Percentiles rank a stretch among this genome's conserved stretches.
Evolutionary conservation across 2,797 vertebrate genomes (phyloP).

Genomic region (Danionella dracula): DNA sequence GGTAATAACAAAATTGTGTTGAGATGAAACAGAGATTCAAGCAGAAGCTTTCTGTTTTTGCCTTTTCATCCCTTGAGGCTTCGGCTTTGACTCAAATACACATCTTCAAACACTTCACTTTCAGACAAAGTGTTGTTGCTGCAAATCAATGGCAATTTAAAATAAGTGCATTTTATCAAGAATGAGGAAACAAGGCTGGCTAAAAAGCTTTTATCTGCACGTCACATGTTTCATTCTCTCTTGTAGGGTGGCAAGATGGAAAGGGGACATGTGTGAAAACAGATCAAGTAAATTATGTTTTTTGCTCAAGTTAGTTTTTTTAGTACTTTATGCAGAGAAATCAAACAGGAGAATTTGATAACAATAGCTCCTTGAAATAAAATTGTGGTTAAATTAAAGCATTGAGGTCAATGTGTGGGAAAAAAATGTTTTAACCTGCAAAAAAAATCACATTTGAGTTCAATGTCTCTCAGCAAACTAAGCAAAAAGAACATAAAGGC

Average conservation of each 20-base stretch:
- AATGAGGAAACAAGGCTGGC: constrained; percentile 10
- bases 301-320: too few relatives aligned
- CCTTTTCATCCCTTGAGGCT: not conserved
- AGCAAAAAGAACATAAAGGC: too few relatives aligned
- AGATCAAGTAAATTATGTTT: not conserved
- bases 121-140: not conserved
- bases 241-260: not conserved
- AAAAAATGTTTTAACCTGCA: too few relatives aligned
- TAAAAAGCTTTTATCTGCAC: not conserved
- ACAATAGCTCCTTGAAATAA: too few relatives aligned
- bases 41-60: not conserved
- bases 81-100: not conserved
- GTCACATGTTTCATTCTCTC: not conserved
- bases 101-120: constrained; percentile 6
- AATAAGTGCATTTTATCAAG: constrained; percentile 17
- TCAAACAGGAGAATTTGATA: too few relatives aligned
- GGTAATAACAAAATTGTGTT: not conserved
- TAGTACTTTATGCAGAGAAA: too few relatives aligned
- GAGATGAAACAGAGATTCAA: constrained; percentile 1
- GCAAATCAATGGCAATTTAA: constrained; percentile 14
- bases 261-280: not conserved
- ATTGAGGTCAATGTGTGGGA: too few relatives aligned
- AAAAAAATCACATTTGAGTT: too few relatives aligned
- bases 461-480: too few relatives aligned
- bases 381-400: too few relatives aligned